Evolutionary conservation across 2,113 vertebrate genomes (phyloP), one percentile per base, ranked within the genome.

Genomic region (Tetraodon nigroviridis): DNA sequence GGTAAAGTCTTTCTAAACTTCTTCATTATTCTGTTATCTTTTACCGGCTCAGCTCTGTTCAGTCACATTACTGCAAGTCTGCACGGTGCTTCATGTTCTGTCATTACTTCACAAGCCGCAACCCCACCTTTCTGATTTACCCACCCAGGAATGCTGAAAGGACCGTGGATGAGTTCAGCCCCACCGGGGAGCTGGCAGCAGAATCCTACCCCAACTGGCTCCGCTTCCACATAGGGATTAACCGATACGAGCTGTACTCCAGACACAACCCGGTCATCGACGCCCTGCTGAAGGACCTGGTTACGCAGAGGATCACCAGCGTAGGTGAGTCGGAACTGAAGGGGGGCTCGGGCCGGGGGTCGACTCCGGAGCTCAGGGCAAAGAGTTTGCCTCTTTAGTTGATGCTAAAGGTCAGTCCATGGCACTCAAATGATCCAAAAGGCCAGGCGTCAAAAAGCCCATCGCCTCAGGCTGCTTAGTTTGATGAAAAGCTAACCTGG

Each of bases 161-260:
- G 44, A 90, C 89, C 40, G 67, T 86, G 4, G 93, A 91, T 11
- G 92, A 92, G 51, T 92, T 92, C 70, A 81, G 90, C 42, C 93
- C 94, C 24, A 92, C 94, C 0, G 92, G 94, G 46, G 93, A 93
- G 77, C 89, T 91, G 6, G 87, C 92, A 3, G 75, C 90, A 14
- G 94, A 98, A 53, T 90, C 93, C 64, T 99, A 99, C 64, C 97
- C 97, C 69, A 98, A 98, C 90, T 99, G 97, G 97, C 92, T 99
- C 68, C 94, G 94, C 75, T 98, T 99, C 88, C 97, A 99, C 89
- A 93, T 97, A 51, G 94, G 95, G 78, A 98, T 99, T 82, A 99
- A 98, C 86, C 93, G 96, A 17, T 94, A 97, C 0, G 97, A 99
- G 85, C 73, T 99, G 51, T 99, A 98, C 84, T 94, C 96, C 68